Conservation (phyloP, 2,888 invertebrate species). For the Eustalomyia histrio region DNA sequence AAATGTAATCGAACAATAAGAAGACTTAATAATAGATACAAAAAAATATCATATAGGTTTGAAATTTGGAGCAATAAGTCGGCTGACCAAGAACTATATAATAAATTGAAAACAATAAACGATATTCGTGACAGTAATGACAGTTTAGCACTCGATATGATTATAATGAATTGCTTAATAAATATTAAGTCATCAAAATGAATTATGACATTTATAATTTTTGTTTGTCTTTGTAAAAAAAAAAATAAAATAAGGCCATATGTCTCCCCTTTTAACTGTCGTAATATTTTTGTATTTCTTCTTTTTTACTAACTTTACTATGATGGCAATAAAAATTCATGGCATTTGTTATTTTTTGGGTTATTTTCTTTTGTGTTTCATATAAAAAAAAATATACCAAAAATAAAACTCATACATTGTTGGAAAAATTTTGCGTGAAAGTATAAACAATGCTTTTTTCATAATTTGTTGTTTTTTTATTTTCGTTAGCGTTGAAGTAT, state of each 20-base stretch:
- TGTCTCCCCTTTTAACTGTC: slow-evolving; percentile 43
- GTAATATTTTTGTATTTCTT: slow-evolving; percentile 30
- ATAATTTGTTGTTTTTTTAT: not conserved
- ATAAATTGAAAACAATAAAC: no score
- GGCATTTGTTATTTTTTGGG: slow-evolving; percentile 48
- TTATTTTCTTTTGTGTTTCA: not conserved
- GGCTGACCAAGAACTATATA: no score
- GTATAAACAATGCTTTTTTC: slow-evolving; percentile 29
- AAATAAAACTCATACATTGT: not conserved
- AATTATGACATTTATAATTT: slow-evolving; percentile 39
- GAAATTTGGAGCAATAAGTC: no score
- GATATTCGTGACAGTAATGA: no score
- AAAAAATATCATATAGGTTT: no score
- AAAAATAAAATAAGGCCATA: slow-evolving; percentile 19
- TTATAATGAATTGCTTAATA: slow-evolving; percentile 8
- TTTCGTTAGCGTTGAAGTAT: slow-evolving; percentile 28
- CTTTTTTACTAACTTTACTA: slow-evolving; percentile 14
- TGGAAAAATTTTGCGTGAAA: slow-evolving; percentile 35
- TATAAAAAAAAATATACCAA: not conserved
- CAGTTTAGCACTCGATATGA: no score
- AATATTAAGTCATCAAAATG: slow-evolving; percentile 51
- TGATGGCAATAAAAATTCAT: slow-evolving; percentile 59
- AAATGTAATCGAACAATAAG: no score
- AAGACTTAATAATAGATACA: no score
- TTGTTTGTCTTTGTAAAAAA: not conserved